A percentile compares a stretch with the other conserved stretches of the same genome.
Conservation (phyloP, 2,797 vertebrate species). For the Allobates femoralis region DNA sequence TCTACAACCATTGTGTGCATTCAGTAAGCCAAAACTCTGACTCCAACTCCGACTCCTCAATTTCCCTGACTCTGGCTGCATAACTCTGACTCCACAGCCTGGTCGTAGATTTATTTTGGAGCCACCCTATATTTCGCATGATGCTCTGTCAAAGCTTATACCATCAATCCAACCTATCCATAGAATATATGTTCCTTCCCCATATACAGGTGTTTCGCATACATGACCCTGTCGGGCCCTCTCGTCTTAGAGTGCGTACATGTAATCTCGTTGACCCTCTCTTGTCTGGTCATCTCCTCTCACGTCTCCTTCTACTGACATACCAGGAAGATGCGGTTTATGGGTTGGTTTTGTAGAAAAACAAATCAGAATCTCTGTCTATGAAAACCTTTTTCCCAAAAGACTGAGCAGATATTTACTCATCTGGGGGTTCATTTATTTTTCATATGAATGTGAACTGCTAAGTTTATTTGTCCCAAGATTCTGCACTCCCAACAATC, state of each 20-base stretch:
- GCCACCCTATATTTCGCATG: background rate
- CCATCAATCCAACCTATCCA: background rate
- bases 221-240: background rate
- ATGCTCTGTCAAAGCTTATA: background rate
- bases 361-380: background rate
- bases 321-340: background rate
- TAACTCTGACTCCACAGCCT: no score
- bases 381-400: background rate
- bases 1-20: no score
- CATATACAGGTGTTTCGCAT: background rate
- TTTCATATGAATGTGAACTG: background rate
- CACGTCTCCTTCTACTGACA: background rate
- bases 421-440: background rate
- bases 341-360: slow-evolving; percentile 1
- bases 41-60: no score
- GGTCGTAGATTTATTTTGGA: background rate
- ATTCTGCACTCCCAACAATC: background rate
- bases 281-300: background rate
- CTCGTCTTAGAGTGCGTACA: background rate
- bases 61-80: no score
- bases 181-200: background rate
- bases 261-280: background rate
- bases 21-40: no score
- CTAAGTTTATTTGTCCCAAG: background rate
- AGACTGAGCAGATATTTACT: background rate